These are phyloP conservation scores for Phenganax stokvisi DNA, from an alignment of 92 coral and sea anemone genomes.

Conservation along the genomic window DNA sequence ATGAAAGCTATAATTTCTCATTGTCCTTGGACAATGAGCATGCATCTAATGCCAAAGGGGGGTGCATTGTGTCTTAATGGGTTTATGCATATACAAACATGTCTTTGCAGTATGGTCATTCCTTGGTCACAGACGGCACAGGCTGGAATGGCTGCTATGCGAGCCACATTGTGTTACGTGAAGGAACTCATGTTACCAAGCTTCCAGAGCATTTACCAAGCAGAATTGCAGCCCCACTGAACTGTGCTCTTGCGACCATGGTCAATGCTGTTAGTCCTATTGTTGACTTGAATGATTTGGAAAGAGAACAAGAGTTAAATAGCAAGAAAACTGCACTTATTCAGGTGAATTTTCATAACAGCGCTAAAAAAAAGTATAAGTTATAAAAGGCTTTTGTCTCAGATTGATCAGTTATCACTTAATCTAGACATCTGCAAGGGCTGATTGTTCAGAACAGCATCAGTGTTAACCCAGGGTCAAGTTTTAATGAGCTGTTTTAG, in stretches of 20 bases:
- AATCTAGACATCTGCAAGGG: too few relatives aligned
- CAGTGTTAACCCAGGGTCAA: too few relatives aligned
- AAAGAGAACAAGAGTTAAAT: constrained; percentile 31
- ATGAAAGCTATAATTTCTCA: too few relatives aligned
- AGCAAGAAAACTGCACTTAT: constrained; percentile 61
- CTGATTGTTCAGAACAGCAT: too few relatives aligned
- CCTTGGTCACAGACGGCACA: constrained; percentile 54
- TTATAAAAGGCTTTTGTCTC: too few relatives aligned
- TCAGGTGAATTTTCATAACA: constrained; percentile 52
- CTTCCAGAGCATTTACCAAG: constrained; percentile 64
- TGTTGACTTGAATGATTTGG: constrained; percentile 46
- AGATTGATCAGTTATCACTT: too few relatives aligned
- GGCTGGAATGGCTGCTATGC: constrained; percentile 93
- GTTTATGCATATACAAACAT: neutral
- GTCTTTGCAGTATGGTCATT: constrained; percentile 71
- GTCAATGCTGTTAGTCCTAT: constrained; percentile 60
- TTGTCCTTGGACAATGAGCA: too few relatives aligned
- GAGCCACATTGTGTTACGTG: constrained; percentile 71
- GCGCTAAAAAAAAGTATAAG: too few relatives aligned
- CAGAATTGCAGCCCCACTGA: constrained; percentile 73
- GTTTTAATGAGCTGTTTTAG: too few relatives aligned
- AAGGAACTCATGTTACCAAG: constrained; percentile 81
- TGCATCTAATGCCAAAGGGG: too few relatives aligned
- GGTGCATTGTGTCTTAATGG: too few relatives aligned
- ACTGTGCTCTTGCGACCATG: constrained; percentile 96